Base-by-base conservation (phyloP, 2,113 vertebrate species). In the Ageneiosus marmoratus region DNA sequence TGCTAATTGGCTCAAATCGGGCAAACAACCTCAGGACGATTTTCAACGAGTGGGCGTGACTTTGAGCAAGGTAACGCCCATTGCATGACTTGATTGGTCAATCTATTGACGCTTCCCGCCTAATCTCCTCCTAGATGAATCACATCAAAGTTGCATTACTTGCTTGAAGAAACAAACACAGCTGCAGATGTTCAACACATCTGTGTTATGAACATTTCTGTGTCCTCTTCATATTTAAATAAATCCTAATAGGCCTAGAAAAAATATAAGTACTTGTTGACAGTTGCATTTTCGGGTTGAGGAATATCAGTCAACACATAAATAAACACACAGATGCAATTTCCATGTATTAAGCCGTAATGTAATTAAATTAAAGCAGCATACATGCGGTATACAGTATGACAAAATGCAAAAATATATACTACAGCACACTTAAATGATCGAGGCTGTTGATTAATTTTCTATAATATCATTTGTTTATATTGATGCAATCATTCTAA, bases 11-110 rank as follows among this genome's bases (percentile, higher is more conserved):
- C 34, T 51, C 60, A 80, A 65, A 80, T 67, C 29, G 60, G 76
- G 37, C 60, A 78, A 78, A 78, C 76, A 78, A 78, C 76, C 76
- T 20, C 37, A 27, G 76, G 6, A 78, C 76, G 76, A 78, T 44
- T 70, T 78, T 78, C 76, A 46, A 46, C 76, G 0, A 44, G 24
- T 27, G 76, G 76, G 76, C 37, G 76, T 78, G 76, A 8, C 13
- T 18, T 78, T 29, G 55, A 0, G 3, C 11, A 27, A 1, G 37
- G 24, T 2, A 24, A 67, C 78, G 46, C 78, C 78, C 46, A 20
- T 5, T 24, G 0, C 0, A 0, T 5, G 0, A 78, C 15, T 2
- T 22, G 27, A 80, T 80, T 67, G 78, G 78, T 67, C 29, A 22
- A 44, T 27, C 12, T 24, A 29, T 10, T 27, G 15, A 44, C 4